Conservation (phyloP, 2,113 vertebrate species). For the Stomatorhinus ivindoensis region DNA sequence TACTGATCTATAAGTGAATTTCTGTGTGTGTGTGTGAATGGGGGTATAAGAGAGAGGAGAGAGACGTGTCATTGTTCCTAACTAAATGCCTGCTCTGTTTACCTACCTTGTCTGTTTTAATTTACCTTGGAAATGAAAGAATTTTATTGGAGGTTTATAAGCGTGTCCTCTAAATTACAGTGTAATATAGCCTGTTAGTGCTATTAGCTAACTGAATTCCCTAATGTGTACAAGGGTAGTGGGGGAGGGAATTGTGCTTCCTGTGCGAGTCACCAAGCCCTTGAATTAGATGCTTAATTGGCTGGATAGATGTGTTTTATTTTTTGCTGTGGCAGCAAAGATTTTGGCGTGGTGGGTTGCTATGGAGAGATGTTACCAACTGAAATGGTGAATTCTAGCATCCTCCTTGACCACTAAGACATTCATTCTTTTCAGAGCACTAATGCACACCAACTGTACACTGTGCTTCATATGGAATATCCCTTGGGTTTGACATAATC, state of each 20-base stretch:
- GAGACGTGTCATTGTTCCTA: neutral
- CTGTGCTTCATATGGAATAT: neutral
- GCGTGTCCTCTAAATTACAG: neutral
- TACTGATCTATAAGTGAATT: neutral
- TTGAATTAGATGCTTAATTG: neutral
- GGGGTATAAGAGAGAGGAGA: neutral
- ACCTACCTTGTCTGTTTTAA: too few species aligned
- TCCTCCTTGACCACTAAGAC: neutral
- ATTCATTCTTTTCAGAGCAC: neutral
- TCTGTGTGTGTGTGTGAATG: neutral
- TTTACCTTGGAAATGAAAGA: neutral
- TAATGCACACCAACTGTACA: neutral
- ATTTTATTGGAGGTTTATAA: neutral
- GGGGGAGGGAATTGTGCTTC: neutral
- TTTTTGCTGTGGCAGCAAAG: neutral
- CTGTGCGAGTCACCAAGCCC: neutral
- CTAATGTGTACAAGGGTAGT: neutral
- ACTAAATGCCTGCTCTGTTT: too few species aligned
- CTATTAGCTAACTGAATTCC: neutral
- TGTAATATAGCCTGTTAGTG: neutral
- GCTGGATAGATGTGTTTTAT: neutral
- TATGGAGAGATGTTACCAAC: neutral
- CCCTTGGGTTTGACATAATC: neutral
- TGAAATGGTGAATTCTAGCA: too few species aligned
- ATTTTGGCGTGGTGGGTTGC: neutral